Base-by-base conservation (phyloP, 2,888 invertebrate genomes). In the Agonum fuliginosum region DNA sequence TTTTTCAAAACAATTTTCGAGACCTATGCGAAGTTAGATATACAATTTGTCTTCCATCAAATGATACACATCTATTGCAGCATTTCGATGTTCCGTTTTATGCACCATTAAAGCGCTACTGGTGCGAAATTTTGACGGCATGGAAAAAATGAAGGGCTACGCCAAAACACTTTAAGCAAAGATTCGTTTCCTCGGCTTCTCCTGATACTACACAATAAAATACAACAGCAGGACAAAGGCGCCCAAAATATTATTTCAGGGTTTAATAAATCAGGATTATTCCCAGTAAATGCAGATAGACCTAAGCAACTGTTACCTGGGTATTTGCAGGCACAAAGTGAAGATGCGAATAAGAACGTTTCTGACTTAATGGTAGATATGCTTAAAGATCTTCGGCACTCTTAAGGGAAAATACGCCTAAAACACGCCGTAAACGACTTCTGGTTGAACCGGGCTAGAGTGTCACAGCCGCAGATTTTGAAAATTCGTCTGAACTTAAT, bases 201-300 rank as follows among this genome's bases (percentile, higher is more conserved):
- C 3, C 20, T 17, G 3, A 14, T 14, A 3, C 6, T 48, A 20
- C 8, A 4, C 3, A 10, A 48, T 48, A 48, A 48, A 48, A 2
- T 48, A 14, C 10, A 48, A 12, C 3, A 4, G 2, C 1, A 20
- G n/a, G n/a, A 62, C 3, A 20, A 24, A 22, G 62, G 62, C n/a
- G 22, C 3, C 5, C 2, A 24, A 24, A 62, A 62, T 12, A 3
- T 24, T 5, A 62, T 62, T 5, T 12, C 24, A 17, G 22, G 62
- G 2, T 62, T 62, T 34, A 24, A 20, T 20, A 62, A 62, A 62
- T 22, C 62, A 24, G 62, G 62, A 3, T 34, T 62, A 20, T 30
- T 22, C 62, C 24, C 34, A 22, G 5, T 62, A 4, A 24, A 20
- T 62, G n/a, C 62, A 24, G 14, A 62, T 3, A 8, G 62, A 2